A percentile compares a stretch with the other conserved stretches of the same genome.
Evolutionary conservation across 2,888 invertebrate species (phyloP).

Genomic region (Phaedon cochleariae): DNA sequence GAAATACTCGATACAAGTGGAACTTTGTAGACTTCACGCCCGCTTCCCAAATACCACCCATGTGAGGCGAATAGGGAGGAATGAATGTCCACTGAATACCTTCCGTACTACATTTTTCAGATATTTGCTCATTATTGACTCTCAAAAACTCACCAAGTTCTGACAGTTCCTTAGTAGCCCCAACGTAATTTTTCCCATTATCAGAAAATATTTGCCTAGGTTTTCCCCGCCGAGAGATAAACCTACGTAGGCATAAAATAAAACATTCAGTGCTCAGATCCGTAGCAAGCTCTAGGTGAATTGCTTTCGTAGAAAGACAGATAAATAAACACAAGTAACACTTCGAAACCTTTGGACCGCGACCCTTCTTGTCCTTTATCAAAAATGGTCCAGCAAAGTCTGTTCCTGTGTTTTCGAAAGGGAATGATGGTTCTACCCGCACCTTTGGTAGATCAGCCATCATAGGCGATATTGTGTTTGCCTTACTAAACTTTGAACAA

Average conservation of each 20-base stretch:
- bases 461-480: constrained; percentile 21
- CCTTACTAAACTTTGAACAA: constrained; percentile 30
- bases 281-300: constrained; percentile 40
- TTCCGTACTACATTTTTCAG: neutral
- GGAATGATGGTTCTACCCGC: constrained; percentile 23
- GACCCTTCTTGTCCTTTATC: constrained; percentile 31
- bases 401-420: constrained; percentile 35
- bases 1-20: constrained; percentile 48
- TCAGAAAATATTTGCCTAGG: constrained; percentile 32
- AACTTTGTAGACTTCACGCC: constrained; percentile 51
- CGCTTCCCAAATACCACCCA: constrained; percentile 56
- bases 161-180: constrained; percentile 18
- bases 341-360: constrained; percentile 30
- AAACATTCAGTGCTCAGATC: constrained; percentile 37
- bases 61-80: constrained; percentile 49
- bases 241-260: constrained; percentile 33
- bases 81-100: constrained; percentile 50
- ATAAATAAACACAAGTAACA: constrained; percentile 39
- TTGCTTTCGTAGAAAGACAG: constrained; percentile 39
- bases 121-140: constrained; percentile 1
- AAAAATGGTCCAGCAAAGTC: constrained; percentile 42
- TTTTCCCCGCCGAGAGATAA: constrained; percentile 36
- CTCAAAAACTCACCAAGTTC: constrained; percentile 16
- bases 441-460: constrained; percentile 35
- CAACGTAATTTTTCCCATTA: constrained; percentile 41